Base-by-base conservation (phyloP, 2,113 vertebrate genomes). In the Halichoeres trimaculatus region DNA sequence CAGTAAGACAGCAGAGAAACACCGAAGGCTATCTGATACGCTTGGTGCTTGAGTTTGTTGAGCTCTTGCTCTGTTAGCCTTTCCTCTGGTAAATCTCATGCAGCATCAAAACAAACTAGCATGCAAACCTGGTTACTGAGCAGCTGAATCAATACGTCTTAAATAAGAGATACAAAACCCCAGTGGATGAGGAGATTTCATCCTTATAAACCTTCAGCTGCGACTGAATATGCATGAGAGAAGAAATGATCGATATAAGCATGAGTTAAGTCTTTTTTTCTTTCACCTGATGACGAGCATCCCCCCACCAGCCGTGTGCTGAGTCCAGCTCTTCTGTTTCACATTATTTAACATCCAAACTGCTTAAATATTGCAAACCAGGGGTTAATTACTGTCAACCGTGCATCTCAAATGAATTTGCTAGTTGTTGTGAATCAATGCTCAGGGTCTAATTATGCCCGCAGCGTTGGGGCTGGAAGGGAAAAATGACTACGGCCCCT, bases 311-410 rank as follows among this genome's bases (percentile, higher is more conserved):
- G 14, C 54, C 8, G 16, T 73, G 50, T 35, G 41, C 52, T 40
- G 12, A 19, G 23, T 9, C 10, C 16, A 24, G 12, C 2, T 1
- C 20, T 20, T 22, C 59, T 22, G 66, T 69, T 67, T 22, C 60
- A 78, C 48, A 19, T 22, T 26, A 19, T 59, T 72, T 80, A 70
- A 72, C 66, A 70, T 73, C 75, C 63, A 59, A 61, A 40, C 35
- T 35, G 43, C 55, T 57, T 60, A 70, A 79, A 83, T 75, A 66
- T 62, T 64, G 20, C 55, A 74, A 74, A 78, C 68, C 63, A 43
- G 45, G 48, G 77, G 68, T 87, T 84, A 83, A 81, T 89, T 89
- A 77, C 74, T 77, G 75, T 86, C 58, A 80, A 43, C 71, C 60
- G 23, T 57, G 60, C 74, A 81, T 65, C 80, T 73, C 19, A 65